Conservation (phyloP, 2,113 vertebrate species). For the Cyanocitta stelleri region DNA sequence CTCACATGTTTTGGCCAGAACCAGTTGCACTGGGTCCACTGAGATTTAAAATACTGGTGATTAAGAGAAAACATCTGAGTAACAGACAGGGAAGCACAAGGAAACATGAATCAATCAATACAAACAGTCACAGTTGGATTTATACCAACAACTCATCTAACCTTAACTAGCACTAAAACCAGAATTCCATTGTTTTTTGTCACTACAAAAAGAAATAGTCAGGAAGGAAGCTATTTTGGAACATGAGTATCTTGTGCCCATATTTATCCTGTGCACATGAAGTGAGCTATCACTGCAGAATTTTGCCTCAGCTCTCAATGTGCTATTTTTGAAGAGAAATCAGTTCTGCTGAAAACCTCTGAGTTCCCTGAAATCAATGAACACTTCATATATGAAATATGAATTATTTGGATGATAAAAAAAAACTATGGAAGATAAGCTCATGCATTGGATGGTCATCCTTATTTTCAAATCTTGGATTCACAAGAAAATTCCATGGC, state of each 20-base stretch:
- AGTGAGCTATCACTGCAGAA: neutral
- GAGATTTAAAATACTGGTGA: neutral
- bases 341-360: neutral
- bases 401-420: neutral
- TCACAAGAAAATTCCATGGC: neutral
- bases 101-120: neutral
- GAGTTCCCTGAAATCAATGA: neutral
- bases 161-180: neutral
- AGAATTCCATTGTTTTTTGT: neutral
- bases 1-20: neutral
- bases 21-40: neutral
- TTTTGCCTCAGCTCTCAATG: neutral
- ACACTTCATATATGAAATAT: neutral
- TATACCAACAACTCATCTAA: neutral
- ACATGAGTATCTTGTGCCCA: neutral
- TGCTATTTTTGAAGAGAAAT: neutral
- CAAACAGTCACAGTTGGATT: neutral
- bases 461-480: neutral
- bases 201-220: neutral
- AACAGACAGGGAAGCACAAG: neutral
- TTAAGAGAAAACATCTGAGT: neutral
- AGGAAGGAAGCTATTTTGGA: neutral
- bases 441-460: slow-evolving; percentile 9
- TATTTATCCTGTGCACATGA: neutral
- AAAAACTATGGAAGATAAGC: neutral